A percentile compares a stretch with the other conserved stretches of the same genome.
Conservation (phyloP, 1,140 invertebrate genomes). For the Phortica variegata region DNA sequence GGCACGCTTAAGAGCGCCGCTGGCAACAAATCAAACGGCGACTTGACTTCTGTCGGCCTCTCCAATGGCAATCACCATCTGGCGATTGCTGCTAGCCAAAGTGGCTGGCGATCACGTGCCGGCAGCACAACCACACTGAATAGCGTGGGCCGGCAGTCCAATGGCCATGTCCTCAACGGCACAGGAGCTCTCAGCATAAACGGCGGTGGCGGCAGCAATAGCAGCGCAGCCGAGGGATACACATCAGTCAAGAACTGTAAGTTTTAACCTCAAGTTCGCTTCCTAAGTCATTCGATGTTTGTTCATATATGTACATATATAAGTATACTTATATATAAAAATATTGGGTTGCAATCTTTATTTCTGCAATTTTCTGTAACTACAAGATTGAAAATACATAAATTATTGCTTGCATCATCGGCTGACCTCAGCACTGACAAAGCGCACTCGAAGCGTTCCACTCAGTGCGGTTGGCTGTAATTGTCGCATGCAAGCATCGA, state of each 20-base stretch:
- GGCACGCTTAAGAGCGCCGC: constrained; percentile 58
- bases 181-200: constrained; percentile 35
- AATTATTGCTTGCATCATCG: no score
- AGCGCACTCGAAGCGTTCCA: no score
- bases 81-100: constrained; percentile 56
- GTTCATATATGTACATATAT: no score
- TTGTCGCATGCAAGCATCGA: no score
- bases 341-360: no score
- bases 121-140: constrained; percentile 64
- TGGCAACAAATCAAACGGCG: constrained; percentile 55
- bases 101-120: constrained; percentile 58
- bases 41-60: constrained; percentile 36
- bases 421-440: no score
- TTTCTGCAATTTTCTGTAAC: no score
- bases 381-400: no score
- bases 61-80: constrained; percentile 41
- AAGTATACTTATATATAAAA: no score
- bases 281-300: constrained; percentile 28
- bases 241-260: constrained; percentile 57
- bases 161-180: constrained; percentile 40
- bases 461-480: no score
- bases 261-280: constrained; percentile 32
- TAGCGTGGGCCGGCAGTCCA: constrained; percentile 56
- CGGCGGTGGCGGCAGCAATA: constrained; percentile 33
- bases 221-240: constrained; percentile 49